Evolutionary conservation across 2,888 invertebrate species (phyloP).

Genomic region (Orthonychiurus folsomi): DNA sequence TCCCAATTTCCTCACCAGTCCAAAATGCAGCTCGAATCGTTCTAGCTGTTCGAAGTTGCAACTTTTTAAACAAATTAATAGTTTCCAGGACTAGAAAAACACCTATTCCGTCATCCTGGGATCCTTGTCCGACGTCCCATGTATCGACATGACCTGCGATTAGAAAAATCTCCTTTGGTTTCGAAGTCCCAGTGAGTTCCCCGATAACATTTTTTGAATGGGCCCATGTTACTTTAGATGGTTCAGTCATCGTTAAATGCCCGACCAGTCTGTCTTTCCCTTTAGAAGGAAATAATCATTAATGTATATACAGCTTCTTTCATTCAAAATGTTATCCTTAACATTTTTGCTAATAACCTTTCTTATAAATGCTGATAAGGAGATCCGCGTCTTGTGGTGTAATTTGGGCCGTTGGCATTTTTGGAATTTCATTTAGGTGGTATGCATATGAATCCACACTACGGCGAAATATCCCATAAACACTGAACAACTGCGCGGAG

Average conservation of each 20-base stretch:
- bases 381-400: conserved; percentile 47
- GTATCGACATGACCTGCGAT: conserved; percentile 16
- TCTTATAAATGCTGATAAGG: conserved; percentile 43
- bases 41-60: conserved; percentile 44
- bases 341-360: conserved; percentile 37
- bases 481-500: too few species aligned
- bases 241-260: too few species aligned
- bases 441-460: too few species aligned
- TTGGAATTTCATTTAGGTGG: too few species aligned
- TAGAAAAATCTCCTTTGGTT: conserved; percentile 14
- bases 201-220: conserved; percentile 21
- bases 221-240: too few species aligned
- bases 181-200: conserved; percentile 10
- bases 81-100: conserved; percentile 45
- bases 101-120: conserved; percentile 48
- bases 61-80: conserved; percentile 42
- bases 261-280: conserved; percentile 8
- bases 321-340: conserved; percentile 18
- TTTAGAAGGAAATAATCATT: conserved; percentile 7
- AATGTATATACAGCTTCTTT: conserved; percentile 5
- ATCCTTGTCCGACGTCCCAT: conserved; percentile 51
- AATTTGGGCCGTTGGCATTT: conserved; percentile 42
- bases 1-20: conserved; percentile 60
- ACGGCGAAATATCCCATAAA: too few species aligned
- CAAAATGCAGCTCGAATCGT: conserved; percentile 45